phyloP scores from a whole-genome alignment of 2,797 vertebrate genomes.

The Sebastes cheni region DNA sequence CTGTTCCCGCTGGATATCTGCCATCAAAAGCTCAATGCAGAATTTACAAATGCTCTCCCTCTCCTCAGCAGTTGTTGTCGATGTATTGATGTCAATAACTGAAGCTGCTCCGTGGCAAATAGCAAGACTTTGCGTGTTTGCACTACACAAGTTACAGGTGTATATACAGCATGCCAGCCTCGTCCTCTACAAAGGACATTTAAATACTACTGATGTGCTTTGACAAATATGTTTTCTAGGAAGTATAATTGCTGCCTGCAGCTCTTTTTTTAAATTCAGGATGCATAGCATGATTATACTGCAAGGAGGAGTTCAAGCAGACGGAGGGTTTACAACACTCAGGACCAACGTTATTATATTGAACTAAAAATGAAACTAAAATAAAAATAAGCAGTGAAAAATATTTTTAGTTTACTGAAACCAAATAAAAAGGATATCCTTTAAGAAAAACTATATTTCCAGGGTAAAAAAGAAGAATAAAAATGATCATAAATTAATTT shows the following conservation, averaged over 20 bases:
- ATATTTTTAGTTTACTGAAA: too few species aligned
- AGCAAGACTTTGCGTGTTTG: neutral
- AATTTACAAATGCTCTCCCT: neutral
- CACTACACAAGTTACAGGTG: neutral
- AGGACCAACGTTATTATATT: neutral
- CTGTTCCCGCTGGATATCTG: conserved; percentile 3
- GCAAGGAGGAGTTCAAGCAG: neutral
- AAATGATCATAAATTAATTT: too few species aligned
- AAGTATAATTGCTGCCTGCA: neutral
- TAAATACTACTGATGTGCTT: neutral
- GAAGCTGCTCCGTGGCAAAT: neutral
- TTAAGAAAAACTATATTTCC: too few species aligned
- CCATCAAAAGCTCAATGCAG: conserved; percentile 1
- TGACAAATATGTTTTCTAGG: neutral
- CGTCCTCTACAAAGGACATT: neutral
- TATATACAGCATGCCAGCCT: fast-evolving
- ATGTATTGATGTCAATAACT: neutral
- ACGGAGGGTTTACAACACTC: neutral
- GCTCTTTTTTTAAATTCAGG: neutral
- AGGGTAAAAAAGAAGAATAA: too few species aligned
- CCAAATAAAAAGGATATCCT: too few species aligned
- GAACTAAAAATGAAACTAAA: too few species aligned
- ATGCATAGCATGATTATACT: neutral
- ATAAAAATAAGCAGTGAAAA: too few species aligned
- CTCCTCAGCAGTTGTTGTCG: neutral